Evolutionary conservation across 2,113 vertebrate genomes (phyloP).

Genomic region (Maylandia zebra): DNA sequence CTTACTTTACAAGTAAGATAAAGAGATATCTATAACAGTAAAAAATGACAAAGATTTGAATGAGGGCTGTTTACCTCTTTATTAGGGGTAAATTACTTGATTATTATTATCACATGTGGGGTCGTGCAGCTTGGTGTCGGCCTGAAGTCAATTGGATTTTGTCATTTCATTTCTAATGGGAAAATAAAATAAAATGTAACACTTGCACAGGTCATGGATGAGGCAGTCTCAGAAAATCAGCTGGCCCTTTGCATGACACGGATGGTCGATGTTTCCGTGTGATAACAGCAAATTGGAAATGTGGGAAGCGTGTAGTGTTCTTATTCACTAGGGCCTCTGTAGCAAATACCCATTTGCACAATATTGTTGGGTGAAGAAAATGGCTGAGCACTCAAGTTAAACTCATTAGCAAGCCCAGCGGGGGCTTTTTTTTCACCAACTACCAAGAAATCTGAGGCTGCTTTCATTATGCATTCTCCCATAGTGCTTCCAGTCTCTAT

Average conservation of each 20-base stretch:
- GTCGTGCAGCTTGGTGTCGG: background rate
- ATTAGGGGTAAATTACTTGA: slow-evolving; percentile 28
- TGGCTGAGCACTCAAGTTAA: slow-evolving; percentile 54
- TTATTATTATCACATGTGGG: slow-evolving; percentile 13
- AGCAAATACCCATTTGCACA: slow-evolving; percentile 48
- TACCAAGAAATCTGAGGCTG: slow-evolving; percentile 39
- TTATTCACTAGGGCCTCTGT: slow-evolving; percentile 2
- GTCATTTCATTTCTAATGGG: background rate
- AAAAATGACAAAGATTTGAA: slow-evolving; percentile 28
- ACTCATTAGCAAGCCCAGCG: slow-evolving; percentile 57
- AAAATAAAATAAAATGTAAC: background rate
- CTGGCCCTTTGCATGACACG: background rate
- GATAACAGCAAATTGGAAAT: slow-evolving; percentile 27
- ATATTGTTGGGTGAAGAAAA: slow-evolving; percentile 41
- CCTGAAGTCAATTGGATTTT: background rate
- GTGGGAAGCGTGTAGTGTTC: slow-evolving; percentile 1
- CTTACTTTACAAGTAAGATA: slow-evolving; percentile 16
- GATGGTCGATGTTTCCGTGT: background rate
- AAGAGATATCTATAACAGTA: background rate
- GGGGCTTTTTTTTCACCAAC: slow-evolving; percentile 42
- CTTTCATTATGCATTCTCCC: slow-evolving; percentile 48
- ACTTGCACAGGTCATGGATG: background rate
- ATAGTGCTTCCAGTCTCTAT: slow-evolving; percentile 23
- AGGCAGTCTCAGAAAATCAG: background rate
- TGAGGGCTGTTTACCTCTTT: background rate